Evolutionary conservation across 2,888 invertebrate genomes (phyloP).

Genomic region (Apodemia zela): DNA sequence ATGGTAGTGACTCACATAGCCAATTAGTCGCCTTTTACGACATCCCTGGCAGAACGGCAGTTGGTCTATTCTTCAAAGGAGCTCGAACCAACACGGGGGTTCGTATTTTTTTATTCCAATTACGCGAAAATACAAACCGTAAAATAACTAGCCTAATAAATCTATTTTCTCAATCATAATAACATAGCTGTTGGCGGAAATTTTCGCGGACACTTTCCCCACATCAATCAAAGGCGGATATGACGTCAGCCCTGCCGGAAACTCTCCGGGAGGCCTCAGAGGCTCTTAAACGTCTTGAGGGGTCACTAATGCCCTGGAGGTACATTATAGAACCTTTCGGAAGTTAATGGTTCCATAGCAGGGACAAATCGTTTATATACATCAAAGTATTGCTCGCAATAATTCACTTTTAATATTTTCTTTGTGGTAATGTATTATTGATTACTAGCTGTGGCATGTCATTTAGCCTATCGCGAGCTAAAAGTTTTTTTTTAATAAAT

Average conservation of each 20-base stretch:
- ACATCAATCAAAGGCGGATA: constrained; percentile 43
- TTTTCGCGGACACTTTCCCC: constrained; percentile 24
- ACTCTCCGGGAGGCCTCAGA: constrained; percentile 48
- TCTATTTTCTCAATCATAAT: constrained; percentile 15
- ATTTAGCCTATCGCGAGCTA: too few species aligned
- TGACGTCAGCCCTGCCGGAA: constrained; percentile 50
- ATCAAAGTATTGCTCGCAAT: constrained; percentile 14
- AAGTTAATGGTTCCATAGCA: constrained; percentile 51
- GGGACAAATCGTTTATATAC: constrained; percentile 15
- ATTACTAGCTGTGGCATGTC: background rate
- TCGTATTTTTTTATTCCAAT: too few species aligned
- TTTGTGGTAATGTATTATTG: background rate
- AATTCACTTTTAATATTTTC: constrained; percentile 13
- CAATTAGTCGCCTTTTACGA: too few species aligned
- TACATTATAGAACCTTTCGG: constrained; percentile 56
- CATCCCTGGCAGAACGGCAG: too few species aligned
- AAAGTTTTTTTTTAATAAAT: too few species aligned
- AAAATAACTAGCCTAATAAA: background rate
- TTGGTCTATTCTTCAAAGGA: too few species aligned
- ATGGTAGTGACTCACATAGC: too few species aligned
- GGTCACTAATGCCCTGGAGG: constrained; percentile 62
- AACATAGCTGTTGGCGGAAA: constrained; percentile 9
- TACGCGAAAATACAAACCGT: background rate
- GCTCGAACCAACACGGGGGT: too few species aligned
- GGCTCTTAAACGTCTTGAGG: constrained; percentile 55